Percentiles rank a stretch among this genome's conserved stretches.
Conservation (phyloP, 1,140 invertebrate genomes). For the Limonius californicus region DNA sequence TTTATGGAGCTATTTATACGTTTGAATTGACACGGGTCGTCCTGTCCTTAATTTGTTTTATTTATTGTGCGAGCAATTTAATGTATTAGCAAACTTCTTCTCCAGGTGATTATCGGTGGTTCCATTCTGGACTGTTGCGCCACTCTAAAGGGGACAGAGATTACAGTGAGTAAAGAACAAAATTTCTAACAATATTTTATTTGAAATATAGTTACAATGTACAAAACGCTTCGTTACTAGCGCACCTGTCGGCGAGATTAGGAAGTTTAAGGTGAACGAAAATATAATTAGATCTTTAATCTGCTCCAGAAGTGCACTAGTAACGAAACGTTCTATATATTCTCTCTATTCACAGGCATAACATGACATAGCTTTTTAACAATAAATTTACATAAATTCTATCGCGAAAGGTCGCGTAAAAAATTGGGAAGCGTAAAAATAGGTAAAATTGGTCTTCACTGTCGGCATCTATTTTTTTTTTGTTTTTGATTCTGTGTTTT, state of each 20-base stretch:
- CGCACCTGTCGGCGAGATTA: neutral
- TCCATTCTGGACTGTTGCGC: constrained; percentile 73
- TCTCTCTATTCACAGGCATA: constrained; percentile 13
- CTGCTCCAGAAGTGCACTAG: neutral
- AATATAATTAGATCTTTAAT: too few relatives aligned
- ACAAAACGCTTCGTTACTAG: neutral
- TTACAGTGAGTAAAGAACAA: constrained; percentile 60
- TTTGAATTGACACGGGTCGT: too few relatives aligned
- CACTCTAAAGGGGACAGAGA: constrained; percentile 55
- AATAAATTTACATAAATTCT: constrained; percentile 13
- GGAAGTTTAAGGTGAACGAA: neutral
- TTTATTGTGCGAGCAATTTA: too few relatives aligned
- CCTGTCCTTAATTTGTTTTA: too few relatives aligned
- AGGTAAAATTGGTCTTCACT: constrained; percentile 8
- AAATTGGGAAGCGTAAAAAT: constrained; percentile 13
- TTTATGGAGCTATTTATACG: too few relatives aligned
- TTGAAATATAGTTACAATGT: constrained; percentile 12
- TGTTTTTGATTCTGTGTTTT: neutral
- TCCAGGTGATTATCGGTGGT: constrained; percentile 77
- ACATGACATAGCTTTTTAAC: constrained; percentile 15
- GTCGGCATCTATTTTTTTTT: neutral
- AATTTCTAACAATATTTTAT: constrained; percentile 12
- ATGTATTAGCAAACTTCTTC: too few relatives aligned
- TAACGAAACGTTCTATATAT: constrained; percentile 2
- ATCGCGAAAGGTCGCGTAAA: constrained; percentile 10